phyloP scores from a whole-genome alignment of 2,113 vertebrate species.

The Scomber colias region DNA sequence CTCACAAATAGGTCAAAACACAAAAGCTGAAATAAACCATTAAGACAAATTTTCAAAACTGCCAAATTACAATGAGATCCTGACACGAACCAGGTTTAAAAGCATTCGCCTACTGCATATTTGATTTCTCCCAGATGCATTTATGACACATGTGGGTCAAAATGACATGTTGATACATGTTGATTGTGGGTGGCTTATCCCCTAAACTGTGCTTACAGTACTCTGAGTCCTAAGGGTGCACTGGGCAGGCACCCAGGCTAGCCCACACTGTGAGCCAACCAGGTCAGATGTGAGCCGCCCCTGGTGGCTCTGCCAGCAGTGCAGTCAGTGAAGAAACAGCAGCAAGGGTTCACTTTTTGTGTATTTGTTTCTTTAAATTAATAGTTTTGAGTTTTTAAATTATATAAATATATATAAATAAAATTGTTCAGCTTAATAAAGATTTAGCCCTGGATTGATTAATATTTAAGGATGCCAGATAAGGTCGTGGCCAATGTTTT shows the following conservation, averaged over 20 bases:
- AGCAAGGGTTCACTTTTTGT: not conserved
- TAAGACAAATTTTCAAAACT: slow-evolving; percentile 15
- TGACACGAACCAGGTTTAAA: not conserved
- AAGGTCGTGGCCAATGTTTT: not conserved
- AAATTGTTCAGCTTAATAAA: not conserved
- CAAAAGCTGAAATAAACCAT: slow-evolving; percentile 31
- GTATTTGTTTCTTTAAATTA: not conserved
- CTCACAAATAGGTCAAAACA: slow-evolving; percentile 57
- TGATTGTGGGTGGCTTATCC: slow-evolving; percentile 57
- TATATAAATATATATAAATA: too few relatives aligned
- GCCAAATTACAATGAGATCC: not conserved
- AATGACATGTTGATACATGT: slow-evolving; percentile 3
- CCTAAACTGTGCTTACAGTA: slow-evolving; percentile 54
- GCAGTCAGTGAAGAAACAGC: slow-evolving; percentile 17
- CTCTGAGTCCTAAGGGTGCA: slow-evolving; percentile 45
- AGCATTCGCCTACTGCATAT: not conserved
- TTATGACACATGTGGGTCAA: slow-evolving; percentile 24
- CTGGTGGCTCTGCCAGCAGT: slow-evolving; percentile 35
- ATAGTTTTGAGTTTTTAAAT: not conserved
- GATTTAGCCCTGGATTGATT: too few relatives aligned
- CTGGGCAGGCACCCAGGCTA: slow-evolving; percentile 49
- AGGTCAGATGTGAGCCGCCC: slow-evolving; percentile 54
- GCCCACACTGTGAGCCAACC: slow-evolving; percentile 48
- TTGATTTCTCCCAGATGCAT: slow-evolving; percentile 13
- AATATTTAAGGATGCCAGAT: not conserved